Evolutionary conservation across 2,888 invertebrate genomes (phyloP), one percentile per base, ranked within the genome.

Genomic region (Timema cristinae): DNA sequence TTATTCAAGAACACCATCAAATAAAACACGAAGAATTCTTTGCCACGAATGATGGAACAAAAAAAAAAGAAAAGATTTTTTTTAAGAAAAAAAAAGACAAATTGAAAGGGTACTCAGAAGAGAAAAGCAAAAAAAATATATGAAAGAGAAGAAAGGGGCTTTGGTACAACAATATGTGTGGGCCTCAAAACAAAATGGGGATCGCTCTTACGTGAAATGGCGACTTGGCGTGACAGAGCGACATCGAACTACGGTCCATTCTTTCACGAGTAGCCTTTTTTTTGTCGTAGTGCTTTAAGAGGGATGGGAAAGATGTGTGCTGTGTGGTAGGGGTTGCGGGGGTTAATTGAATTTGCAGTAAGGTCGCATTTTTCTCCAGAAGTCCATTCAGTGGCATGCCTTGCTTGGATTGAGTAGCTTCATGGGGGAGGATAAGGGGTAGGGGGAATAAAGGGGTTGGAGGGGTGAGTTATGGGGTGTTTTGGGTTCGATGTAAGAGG

Each of bases 261-360:
- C 63, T 48, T 48, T 63, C 63, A 63, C 32, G 63, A 63, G 63
- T 32, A 32, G 32, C 32, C 32, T 32, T 32, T 32, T 32, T 32
- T 32, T 32, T 32, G 32, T 32, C 32, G 32, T 32, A 32, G 32
- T 32, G 32, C 32, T 32, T 32, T 32, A 32, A 4, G 32, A 32
- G 32, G 32, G 32, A 32, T 32, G 32, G 32, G 4, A 32, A 32
- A 32, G 32, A 32, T 32, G 32, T 32, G 32, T 32, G 32, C 32
- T 32, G 32, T 32, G 56, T 15, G 56, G 13, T n/a, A 13, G 56
- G 56, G 15, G 9, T 48, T 7, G 63, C 63, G 63, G 66, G 67
- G 71, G 71, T 71, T 71, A 71, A 71, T 71, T 71, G 71, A 71
- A 71, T 71, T 71, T 71, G 67, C 71, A 66, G 54, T 47, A 71